Evolutionary conservation across 2,797 vertebrate genomes (phyloP).

Genomic region (Schizopygopsis pylzovi): DNA sequence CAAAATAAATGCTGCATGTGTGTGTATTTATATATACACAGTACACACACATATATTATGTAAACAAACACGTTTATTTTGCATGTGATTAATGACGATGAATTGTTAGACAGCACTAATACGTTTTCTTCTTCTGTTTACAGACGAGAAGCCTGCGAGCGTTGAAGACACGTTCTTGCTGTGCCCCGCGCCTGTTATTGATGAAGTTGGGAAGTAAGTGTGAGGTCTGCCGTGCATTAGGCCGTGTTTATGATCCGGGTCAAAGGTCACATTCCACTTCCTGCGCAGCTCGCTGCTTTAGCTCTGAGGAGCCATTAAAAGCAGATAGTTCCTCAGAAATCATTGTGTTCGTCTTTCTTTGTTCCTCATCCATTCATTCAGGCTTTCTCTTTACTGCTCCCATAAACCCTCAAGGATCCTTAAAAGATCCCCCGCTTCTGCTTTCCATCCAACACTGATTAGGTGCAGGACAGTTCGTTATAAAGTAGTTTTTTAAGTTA

Average conservation of each 20-base stretch:
- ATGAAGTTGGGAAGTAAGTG: slow-evolving; percentile 88
- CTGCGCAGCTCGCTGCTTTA: slow-evolving; percentile 39
- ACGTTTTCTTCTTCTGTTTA: neutral
- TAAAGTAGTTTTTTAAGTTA: no score
- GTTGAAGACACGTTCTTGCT: slow-evolving; percentile 82
- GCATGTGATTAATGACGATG: no score
- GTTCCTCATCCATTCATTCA: slow-evolving; percentile 3
- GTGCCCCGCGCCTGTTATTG: slow-evolving; percentile 87
- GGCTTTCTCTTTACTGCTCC: neutral
- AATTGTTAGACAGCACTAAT: neutral
- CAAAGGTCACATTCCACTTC: slow-evolving; percentile 64
- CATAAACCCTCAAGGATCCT: neutral
- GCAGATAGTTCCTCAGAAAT: slow-evolving; percentile 20
- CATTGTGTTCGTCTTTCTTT: slow-evolving; percentile 16
- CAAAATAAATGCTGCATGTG: no score
- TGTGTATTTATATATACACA: no score
- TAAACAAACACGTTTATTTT: no score
- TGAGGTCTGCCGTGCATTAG: slow-evolving; percentile 65
- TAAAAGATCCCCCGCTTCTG: neutral
- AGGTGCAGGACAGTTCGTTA: no score
- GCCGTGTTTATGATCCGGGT: slow-evolving; percentile 64
- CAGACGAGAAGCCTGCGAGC: slow-evolving; percentile 82
- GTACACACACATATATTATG: no score
- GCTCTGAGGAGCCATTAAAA: neutral
- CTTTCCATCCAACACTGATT: neutral